Percentiles rank a stretch among this genome's conserved stretches.
phyloP scores from a whole-genome alignment of 2,797 vertebrate genomes.

The Phrynocephalus forsythii region DNA sequence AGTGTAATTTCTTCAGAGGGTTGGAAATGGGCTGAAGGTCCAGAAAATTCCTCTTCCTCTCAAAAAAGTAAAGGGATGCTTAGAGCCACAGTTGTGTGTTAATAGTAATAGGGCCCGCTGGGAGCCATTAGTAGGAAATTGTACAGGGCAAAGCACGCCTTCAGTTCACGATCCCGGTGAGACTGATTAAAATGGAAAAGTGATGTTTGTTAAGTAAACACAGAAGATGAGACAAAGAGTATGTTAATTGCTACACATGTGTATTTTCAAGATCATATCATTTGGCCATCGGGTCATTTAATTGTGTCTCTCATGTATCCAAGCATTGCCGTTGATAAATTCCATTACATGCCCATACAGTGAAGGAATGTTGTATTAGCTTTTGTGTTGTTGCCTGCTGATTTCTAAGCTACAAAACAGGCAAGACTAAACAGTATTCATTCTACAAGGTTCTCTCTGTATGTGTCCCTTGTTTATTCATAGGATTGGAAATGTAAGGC shows the following conservation, averaged over 20 bases:
- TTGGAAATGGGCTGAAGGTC: conserved; percentile 14
- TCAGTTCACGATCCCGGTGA: neutral
- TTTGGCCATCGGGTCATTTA: neutral
- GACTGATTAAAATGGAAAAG: conserved; percentile 17
- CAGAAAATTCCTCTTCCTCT: neutral
- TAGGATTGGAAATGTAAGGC: no score
- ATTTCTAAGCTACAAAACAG: no score
- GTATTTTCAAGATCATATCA: neutral
- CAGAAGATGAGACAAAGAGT: neutral
- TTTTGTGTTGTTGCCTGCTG: neutral
- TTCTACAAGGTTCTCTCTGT: no score
- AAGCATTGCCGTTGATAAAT: neutral
- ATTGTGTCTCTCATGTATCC: neutral
- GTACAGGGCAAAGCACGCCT: neutral
- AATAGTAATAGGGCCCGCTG: neutral
- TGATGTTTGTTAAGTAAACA: neutral
- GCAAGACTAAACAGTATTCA: no score
- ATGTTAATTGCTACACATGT: neutral
- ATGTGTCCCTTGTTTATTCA: no score
- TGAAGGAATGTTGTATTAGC: conserved; percentile 21
- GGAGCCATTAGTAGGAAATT: neutral
- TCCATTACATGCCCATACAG: neutral
- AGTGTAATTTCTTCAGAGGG: neutral
- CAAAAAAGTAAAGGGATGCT: conserved; percentile 5
- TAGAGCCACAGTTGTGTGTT: neutral